Evolutionary conservation across 2,888 invertebrate species (phyloP).

Genomic region (Archips xylosteana): DNA sequence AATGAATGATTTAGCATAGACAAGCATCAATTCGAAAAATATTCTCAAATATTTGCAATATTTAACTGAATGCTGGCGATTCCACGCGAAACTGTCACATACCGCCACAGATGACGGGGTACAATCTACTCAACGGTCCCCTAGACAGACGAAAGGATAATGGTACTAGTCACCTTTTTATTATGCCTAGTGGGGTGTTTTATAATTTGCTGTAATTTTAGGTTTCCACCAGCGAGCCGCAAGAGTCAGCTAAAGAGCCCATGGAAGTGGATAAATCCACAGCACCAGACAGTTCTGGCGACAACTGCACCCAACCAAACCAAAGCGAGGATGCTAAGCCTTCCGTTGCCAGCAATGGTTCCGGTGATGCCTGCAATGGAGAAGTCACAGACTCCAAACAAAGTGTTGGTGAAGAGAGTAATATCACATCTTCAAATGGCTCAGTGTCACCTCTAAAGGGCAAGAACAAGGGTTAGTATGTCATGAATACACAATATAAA

Average conservation of each 20-base stretch:
- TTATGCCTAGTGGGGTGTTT: not conserved
- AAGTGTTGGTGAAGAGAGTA: conserved; percentile 70
- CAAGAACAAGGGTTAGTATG: conserved; percentile 68
- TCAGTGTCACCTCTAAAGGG: conserved; percentile 73
- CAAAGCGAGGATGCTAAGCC: conserved; percentile 70
- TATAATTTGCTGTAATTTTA: conserved; percentile 42
- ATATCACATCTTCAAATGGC: conserved; percentile 83
- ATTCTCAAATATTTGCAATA: too few species aligned
- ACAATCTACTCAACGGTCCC: too few species aligned
- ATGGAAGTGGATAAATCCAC: conserved; percentile 59
- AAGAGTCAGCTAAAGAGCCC: conserved; percentile 56
- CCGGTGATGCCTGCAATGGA: conserved; percentile 70
- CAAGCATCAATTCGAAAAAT: too few species aligned
- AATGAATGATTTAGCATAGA: too few species aligned
- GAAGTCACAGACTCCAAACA: conserved; percentile 79
- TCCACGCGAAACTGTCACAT: too few species aligned
- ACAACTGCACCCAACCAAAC: conserved; percentile 73
- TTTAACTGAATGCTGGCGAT: too few species aligned
- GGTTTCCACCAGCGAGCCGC: conserved; percentile 80
- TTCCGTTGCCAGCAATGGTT: conserved; percentile 55
- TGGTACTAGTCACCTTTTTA: too few species aligned
- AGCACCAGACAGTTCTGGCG: conserved; percentile 79
- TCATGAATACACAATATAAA: not conserved
- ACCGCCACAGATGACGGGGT: too few species aligned
- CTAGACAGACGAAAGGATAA: too few species aligned